Conservation (phyloP, 2,113 vertebrate species). For the Heterotis niloticus region DNA sequence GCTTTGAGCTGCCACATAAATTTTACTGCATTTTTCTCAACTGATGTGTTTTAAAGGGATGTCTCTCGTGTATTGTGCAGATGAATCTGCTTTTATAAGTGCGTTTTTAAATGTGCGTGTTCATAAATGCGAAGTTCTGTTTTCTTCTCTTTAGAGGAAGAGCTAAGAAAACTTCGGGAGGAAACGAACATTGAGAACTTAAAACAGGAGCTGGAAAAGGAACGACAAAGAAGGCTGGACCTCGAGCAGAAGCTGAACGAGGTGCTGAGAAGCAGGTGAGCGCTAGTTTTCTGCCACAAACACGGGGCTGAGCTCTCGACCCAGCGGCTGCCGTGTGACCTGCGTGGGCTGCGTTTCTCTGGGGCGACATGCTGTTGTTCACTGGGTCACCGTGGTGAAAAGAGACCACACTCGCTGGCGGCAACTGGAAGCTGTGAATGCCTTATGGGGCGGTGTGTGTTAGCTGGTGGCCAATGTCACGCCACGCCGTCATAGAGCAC, state of each 20-base stretch:
- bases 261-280: constrained; percentile 82
- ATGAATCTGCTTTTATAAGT: too few species aligned
- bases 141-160: constrained; percentile 79
- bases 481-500: not conserved
- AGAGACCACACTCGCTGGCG: not conserved
- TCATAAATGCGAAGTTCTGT: too few species aligned
- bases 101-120: too few species aligned
- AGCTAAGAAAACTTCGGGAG: constrained; percentile 90
- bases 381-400: not conserved
- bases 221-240: constrained; percentile 80
- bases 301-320: not conserved
- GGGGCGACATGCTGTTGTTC: not conserved
- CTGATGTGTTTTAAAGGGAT: too few species aligned
- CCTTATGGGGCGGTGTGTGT: constrained; percentile 1
- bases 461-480: not conserved
- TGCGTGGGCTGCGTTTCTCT: not conserved
- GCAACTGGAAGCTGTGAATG: not conserved
- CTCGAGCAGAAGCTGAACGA: constrained; percentile 93
- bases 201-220: constrained; percentile 88
- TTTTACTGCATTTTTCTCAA: too few species aligned
- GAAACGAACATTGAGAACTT: constrained; percentile 88
- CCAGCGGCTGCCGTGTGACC: not conserved
- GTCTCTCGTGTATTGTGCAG: too few species aligned
- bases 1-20: too few species aligned
- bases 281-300: too few species aligned